Evolutionary conservation across 2,113 vertebrate genomes (phyloP).

Genomic region (Marmota flaviventris): DNA sequence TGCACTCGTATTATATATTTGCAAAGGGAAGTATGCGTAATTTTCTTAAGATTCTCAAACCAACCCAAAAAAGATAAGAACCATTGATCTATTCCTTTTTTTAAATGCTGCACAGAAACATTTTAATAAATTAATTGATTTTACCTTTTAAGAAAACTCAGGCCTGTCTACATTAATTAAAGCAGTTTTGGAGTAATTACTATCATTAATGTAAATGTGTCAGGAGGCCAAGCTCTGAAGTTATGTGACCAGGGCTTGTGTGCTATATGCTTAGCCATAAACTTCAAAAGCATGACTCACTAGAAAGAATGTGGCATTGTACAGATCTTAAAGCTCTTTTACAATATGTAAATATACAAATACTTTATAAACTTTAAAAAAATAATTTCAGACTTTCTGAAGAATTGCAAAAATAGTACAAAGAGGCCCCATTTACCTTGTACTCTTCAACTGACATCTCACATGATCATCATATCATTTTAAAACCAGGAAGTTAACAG

Average conservation of each 20-base stretch:
- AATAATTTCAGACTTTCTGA: conserved; percentile 34
- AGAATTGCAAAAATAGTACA: conserved; percentile 32
- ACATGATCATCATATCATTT: neutral
- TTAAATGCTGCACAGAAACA: neutral
- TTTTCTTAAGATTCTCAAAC: conserved; percentile 36
- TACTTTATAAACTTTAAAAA: conserved; percentile 10
- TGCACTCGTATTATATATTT: neutral
- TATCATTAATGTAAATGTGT: conserved; percentile 21
- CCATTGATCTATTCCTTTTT: conserved; percentile 25
- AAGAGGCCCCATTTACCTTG: neutral
- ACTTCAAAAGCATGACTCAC: neutral
- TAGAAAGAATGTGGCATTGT: conserved; percentile 1
- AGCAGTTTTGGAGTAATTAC: conserved; percentile 10
- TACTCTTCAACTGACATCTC: neutral
- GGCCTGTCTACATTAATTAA: neutral
- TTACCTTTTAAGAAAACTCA: neutral
- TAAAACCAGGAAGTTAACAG: neutral
- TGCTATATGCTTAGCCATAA: neutral
- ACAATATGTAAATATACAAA: neutral
- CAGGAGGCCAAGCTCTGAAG: neutral
- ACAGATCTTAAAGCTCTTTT: conserved; percentile 21
- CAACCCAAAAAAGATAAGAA: neutral
- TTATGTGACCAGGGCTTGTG: neutral
- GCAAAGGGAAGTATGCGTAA: neutral
- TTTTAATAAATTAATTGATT: neutral